phyloP scores from a whole-genome alignment of 2,888 invertebrate genomes.

The Idaea dimidiata region DNA sequence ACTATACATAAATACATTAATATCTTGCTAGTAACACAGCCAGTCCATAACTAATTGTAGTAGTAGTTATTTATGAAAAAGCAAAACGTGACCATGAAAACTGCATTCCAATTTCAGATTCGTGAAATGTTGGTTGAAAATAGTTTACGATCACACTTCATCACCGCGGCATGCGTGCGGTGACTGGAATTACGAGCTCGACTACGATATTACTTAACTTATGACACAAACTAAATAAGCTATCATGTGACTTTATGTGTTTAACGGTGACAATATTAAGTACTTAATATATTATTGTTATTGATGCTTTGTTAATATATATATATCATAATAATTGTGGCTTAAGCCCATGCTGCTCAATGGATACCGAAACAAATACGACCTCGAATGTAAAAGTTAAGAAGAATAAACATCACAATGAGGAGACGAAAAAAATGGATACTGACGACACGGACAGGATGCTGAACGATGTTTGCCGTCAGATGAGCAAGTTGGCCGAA shows the following conservation, averaged over 20 bases:
- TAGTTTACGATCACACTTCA: conserved; percentile 41
- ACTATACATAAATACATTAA: conserved; percentile 12
- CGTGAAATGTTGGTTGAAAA: conserved; percentile 48
- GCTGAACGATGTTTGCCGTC: conserved; percentile 42
- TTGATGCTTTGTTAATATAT: conserved; percentile 37
- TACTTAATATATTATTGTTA: conserved; percentile 43
- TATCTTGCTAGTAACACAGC: conserved; percentile 1
- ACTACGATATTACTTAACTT: conserved; percentile 59
- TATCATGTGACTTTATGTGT: conserved; percentile 68
- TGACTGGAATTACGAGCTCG: conserved; percentile 51
- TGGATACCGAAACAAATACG: conserved; percentile 62
- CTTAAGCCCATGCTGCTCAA: conserved; percentile 60
- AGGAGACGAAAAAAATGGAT: conserved; percentile 65
- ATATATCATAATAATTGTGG: conserved; percentile 33
- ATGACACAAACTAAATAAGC: conserved; percentile 35
- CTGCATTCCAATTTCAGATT: conserved; percentile 48
- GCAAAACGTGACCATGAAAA: conserved; percentile 35
- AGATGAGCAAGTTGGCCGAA: conserved; percentile 42
- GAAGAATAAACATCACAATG: conserved; percentile 62
- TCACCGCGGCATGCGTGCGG: conserved; percentile 52
- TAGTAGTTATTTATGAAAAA: conserved; percentile 19
- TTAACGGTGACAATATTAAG: conserved; percentile 37
- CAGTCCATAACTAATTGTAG: background rate
- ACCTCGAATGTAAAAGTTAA: conserved; percentile 49
- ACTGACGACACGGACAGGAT: conserved; percentile 34